Base-by-base conservation (phyloP, 1,140 invertebrate species). In the Bicyclus anynana region DNA sequence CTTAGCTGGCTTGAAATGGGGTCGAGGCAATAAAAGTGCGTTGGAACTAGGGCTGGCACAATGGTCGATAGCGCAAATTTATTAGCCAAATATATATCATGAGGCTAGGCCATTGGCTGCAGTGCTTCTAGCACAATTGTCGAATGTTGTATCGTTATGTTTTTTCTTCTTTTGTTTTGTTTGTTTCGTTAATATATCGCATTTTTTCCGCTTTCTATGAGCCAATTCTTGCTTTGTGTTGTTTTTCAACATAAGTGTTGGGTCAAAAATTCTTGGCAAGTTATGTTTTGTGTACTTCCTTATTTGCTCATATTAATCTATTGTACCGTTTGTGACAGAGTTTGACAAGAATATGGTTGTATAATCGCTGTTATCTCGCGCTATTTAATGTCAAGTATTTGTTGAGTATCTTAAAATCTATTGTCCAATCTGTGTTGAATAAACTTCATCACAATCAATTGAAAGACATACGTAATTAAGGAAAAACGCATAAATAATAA, bases 11-110 rank as follows among this genome's bases (percentile, higher is more conserved):
- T 67, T 53, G 57, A 72, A 78, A 70, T 63, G 54, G 47, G 73
- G 71, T 69, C 71, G 58, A 48, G 57, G 64, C 67, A 74, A 74
- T 78, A 69, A 72, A 73, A 74, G 57, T 68, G 68, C 60, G 59
- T 65, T 55, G 58, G 54, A 57, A 54, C 23, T 59, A 71, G 68
- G 64, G 65, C 60, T 73, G 65, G 26, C 67, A 62, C 55, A 51
- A 62, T 60, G 52, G 51, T 51, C 58, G 59, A 67, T 64, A 63
- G 44, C 35, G 47, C 40, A 50, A 58, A 68, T 65, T 65, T 68
- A 68, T 61, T 62, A 53, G 20, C 54, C 46, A 47, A 56, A 59
- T 42, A 67, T 59, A 26, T 59, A 56, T 62, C 27, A 48, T 51
- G 27, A 38, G 21, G 35, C 59, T 50, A 50, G n/a, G 23, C 54